Percentiles rank a stretch among this genome's conserved stretches.
These are phyloP conservation scores for Paramuricea clavata DNA, from an alignment of 92 coral and sea anemone species.

Conservation along the genomic window DNA sequence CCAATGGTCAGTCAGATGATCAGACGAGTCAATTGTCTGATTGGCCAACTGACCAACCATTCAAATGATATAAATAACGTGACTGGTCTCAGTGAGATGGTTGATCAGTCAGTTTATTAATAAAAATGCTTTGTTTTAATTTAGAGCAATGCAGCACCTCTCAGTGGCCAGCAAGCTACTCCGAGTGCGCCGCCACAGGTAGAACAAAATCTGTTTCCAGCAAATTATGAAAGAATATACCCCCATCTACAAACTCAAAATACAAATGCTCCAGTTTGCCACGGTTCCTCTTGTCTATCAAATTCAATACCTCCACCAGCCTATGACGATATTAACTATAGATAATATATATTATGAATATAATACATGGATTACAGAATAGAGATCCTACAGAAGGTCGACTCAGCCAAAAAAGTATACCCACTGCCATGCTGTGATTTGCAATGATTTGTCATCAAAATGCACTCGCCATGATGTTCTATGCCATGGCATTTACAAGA, in stretches of 20 bases:
- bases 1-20: neutral
- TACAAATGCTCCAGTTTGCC: neutral
- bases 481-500: too few species aligned
- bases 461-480: too few species aligned
- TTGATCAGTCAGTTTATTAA: neutral
- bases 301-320: slow-evolving; percentile 32
- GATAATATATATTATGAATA: too few species aligned
- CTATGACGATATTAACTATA: slow-evolving; percentile 34
- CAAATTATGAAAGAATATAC: slow-evolving; percentile 10
- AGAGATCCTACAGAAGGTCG: too few species aligned
- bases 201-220: slow-evolving; percentile 4
- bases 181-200: slow-evolving; percentile 18
- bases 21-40: neutral
- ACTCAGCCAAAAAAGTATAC: too few species aligned
- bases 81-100: neutral
- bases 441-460: too few species aligned
- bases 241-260: neutral
- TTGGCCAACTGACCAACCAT: neutral
- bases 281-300: neutral
- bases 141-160: neutral
- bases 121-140: neutral
- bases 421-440: too few species aligned
- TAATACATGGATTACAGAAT: too few species aligned
- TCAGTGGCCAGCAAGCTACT: neutral
- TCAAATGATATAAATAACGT: neutral